Percentiles rank a stretch among this genome's conserved stretches.
Evolutionary conservation across 2,888 invertebrate genomes (phyloP).

Genomic region (Mantis religiosa): DNA sequence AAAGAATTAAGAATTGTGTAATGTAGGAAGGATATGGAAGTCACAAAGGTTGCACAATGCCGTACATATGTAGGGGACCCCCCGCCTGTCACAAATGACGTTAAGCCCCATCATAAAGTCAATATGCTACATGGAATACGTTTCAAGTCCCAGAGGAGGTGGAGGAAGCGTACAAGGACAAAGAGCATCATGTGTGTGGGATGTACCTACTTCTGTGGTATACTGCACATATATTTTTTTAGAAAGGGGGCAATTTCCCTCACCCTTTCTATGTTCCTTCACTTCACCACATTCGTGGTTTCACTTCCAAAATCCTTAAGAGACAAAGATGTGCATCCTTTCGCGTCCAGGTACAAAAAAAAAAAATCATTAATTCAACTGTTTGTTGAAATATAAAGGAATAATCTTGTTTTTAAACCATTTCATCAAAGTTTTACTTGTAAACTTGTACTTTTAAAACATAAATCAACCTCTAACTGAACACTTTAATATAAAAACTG

Average conservation of each 20-base stretch:
- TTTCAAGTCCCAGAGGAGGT: constrained; percentile 9
- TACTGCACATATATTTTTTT: not conserved
- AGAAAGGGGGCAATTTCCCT: not conserved
- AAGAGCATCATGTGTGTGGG: not conserved
- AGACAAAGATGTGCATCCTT: not conserved
- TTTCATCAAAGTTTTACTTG: no score
- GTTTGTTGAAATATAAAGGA: no score
- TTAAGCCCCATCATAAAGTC: constrained; percentile 8
- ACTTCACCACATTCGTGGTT: not conserved
- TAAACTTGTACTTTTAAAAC: no score
- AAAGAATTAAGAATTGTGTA: no score
- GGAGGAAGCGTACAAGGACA: not conserved
- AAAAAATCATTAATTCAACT: no score
- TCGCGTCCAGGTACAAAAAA: no score
- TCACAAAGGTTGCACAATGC: not conserved
- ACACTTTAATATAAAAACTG: no score
- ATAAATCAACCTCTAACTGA: no score
- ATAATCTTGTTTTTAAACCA: no score
- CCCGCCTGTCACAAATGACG: constrained; percentile 1
- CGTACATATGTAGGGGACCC: not conserved
- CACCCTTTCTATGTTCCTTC: not conserved
- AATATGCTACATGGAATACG: constrained; percentile 13
- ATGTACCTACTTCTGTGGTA: not conserved
- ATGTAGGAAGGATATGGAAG: not conserved
- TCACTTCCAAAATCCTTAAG: not conserved